phyloP scores from a whole-genome alignment of 2,113 vertebrate species.

The Varanus komodoensis region DNA sequence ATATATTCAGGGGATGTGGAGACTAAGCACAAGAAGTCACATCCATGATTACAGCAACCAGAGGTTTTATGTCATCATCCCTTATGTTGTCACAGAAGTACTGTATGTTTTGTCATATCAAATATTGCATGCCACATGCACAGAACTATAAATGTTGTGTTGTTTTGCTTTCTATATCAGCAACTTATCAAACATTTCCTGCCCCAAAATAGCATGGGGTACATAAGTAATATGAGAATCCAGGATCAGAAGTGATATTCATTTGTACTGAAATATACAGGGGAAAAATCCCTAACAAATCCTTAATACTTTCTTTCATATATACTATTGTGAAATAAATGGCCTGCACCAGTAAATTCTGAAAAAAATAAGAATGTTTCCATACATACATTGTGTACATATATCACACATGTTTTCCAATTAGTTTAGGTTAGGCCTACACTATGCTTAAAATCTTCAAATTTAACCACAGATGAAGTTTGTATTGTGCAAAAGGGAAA shows the following conservation, averaged over 20 bases:
- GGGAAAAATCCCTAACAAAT: not conserved
- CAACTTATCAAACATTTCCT: too few species aligned
- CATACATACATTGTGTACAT: too few species aligned
- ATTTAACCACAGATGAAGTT: not conserved
- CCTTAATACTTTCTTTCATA: not conserved
- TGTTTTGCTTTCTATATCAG: not conserved
- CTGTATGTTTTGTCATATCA: not conserved
- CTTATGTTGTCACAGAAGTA: not conserved
- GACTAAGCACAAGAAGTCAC: too few species aligned
- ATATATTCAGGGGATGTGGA: too few species aligned
- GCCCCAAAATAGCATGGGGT: not conserved
- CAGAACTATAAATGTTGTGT: not conserved
- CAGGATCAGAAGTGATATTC: not conserved
- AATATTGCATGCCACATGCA: not conserved
- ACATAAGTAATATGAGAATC: not conserved
- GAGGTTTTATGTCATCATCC: not conserved
- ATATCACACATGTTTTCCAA: not conserved
- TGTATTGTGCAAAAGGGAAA: too few species aligned
- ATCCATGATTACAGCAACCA: not conserved
- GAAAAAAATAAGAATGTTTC: not conserved
- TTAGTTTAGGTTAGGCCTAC: not conserved
- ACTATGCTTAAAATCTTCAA: not conserved
- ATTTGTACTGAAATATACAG: not conserved
- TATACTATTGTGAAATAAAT: not conserved
- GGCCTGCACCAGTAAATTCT: not conserved